Percentiles rank a stretch among this genome's conserved stretches.
phyloP scores from a whole-genome alignment of 2,113 vertebrate species.

The Zootoca vivipara region DNA sequence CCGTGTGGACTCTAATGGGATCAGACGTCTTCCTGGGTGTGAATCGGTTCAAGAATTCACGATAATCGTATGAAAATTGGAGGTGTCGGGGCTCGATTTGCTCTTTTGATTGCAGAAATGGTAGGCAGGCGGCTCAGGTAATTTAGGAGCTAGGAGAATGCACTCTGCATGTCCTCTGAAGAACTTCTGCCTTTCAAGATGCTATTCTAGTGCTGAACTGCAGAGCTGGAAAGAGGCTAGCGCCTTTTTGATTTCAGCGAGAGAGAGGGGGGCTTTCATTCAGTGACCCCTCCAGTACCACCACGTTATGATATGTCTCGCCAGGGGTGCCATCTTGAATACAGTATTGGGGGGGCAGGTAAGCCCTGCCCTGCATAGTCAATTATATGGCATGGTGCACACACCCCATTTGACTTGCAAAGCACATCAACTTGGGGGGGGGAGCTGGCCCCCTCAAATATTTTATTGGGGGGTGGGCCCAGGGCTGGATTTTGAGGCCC shows the following conservation, averaged over 20 bases:
- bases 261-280: not conserved
- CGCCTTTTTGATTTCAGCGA: not conserved
- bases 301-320: no score
- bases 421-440: no score
- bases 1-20: not conserved
- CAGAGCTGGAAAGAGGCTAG: not conserved
- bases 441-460: no score
- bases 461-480: no score
- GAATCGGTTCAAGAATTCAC: not conserved
- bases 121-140: not conserved
- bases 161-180: not conserved
- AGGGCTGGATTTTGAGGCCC: no score
- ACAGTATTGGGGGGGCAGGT: no score
- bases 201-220: not conserved
- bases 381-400: no score
- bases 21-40: not conserved
- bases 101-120: not conserved
- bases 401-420: no score
- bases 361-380: no score
- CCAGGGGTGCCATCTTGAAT: no score
- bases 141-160: not conserved
- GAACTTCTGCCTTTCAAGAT: not conserved
- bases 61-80: not conserved
- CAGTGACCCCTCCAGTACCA: not conserved
- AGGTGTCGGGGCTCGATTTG: not conserved